A percentile compares a stretch with the other conserved stretches of the same genome.
These are phyloP conservation scores for Cheilinus undulatus DNA, from an alignment of 2,113 vertebrate species.

Conservation along the genomic window DNA sequence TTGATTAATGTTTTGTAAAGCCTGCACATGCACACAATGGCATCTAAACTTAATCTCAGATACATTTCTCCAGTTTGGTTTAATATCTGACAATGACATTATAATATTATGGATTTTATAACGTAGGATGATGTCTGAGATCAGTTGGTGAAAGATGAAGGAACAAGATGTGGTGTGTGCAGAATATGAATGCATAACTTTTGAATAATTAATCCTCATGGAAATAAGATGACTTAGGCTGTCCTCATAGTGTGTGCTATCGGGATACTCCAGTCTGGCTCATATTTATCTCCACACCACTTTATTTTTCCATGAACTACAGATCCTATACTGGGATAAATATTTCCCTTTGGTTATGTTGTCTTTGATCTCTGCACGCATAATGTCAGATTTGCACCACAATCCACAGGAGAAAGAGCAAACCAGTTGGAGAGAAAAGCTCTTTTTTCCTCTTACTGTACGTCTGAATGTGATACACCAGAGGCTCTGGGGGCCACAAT, in stretches of 20 bases:
- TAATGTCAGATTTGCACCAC: constrained; percentile 15
- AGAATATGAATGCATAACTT: constrained; percentile 61
- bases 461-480: constrained; percentile 26
- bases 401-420: constrained; percentile 17
- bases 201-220: constrained; percentile 62
- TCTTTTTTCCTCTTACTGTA: not conserved
- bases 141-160: constrained; percentile 23
- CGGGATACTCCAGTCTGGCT: not conserved
- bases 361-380: constrained; percentile 31
- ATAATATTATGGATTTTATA: constrained; percentile 10
- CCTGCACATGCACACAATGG: too few species aligned
- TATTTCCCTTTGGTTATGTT: constrained; percentile 27
- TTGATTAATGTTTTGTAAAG: too few species aligned
- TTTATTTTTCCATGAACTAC: constrained; percentile 4
- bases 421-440: constrained; percentile 5
- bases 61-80: not conserved
- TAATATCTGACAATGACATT: not conserved
- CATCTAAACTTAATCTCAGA: not conserved
- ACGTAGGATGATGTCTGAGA: constrained; percentile 6
- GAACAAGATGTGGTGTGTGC: constrained; percentile 24
- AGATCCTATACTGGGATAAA: constrained; percentile 20
- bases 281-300: constrained; percentile 2
- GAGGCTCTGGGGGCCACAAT: constrained; percentile 19
- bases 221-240: constrained; percentile 21
- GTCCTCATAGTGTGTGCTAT: constrained; percentile 15